A percentile compares a stretch with the other conserved stretches of the same genome.
Conservation (phyloP, 2,113 vertebrate species). For the Malurus alboscapulatus region DNA sequence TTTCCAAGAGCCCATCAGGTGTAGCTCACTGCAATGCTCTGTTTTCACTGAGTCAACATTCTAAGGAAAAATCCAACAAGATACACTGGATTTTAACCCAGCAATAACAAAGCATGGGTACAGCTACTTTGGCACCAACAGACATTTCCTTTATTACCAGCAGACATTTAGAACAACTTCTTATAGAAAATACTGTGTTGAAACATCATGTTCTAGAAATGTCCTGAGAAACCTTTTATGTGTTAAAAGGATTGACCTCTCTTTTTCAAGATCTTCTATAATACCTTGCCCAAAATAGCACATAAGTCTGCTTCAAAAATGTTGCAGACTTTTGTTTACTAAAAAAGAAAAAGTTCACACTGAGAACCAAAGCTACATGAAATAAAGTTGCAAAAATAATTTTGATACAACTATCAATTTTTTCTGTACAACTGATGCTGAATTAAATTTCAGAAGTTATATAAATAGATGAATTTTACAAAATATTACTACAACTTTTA, state of each 20-base stretch:
- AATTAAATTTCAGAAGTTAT: not conserved
- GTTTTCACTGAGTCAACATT: not conserved
- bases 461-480: not conserved
- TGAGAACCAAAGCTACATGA: not conserved
- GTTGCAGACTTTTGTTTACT: not conserved
- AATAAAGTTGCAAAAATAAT: not conserved
- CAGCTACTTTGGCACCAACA: not conserved
- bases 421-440: not conserved
- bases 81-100: not conserved
- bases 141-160: not conserved
- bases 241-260: not conserved
- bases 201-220: not conserved
- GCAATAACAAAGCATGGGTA: not conserved
- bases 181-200: not conserved
- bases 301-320: not conserved
- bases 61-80: not conserved
- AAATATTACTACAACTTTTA: not conserved
- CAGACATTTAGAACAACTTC: not conserved
- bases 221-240: not conserved
- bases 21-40: not conserved
- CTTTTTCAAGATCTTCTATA: not conserved
- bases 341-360: not conserved
- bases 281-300: not conserved
- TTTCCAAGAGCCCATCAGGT: not conserved
- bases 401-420: not conserved